These are phyloP conservation scores for Scaptomyza polygonia DNA, from an alignment of 2,888 invertebrate species.

Conservation along the genomic window DNA sequence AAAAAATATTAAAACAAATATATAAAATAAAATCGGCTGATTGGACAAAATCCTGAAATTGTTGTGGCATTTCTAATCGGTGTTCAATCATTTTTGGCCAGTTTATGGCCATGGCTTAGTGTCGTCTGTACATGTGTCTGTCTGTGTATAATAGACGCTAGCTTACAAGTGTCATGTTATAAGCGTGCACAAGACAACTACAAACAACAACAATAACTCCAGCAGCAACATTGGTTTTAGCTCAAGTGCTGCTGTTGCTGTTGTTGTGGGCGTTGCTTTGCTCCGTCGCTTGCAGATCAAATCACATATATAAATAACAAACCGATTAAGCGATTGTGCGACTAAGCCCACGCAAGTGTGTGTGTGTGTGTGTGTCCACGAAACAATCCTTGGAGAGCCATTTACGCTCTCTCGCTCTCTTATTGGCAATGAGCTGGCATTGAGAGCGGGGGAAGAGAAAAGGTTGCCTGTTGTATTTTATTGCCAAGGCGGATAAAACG, in stretches of 20 bases:
- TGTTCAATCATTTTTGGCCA: slow-evolving; percentile 77
- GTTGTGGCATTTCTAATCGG: slow-evolving; percentile 75
- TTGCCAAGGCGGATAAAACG: slow-evolving; percentile 70
- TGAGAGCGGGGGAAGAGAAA: slow-evolving; percentile 1
- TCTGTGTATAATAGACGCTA: slow-evolving; percentile 45
- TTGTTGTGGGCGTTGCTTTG: slow-evolving; percentile 42
- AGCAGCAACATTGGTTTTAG: slow-evolving; percentile 31
- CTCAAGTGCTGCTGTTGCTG: not conserved
- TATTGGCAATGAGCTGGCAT: not conserved
- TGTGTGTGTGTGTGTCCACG: slow-evolving; percentile 39
- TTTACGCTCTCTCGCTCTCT: slow-evolving; percentile 12
- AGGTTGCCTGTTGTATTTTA: slow-evolving; percentile 59
- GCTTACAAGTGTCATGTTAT: slow-evolving; percentile 79
- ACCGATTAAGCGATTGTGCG: slow-evolving; percentile 78
- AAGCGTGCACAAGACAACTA: slow-evolving; percentile 43
- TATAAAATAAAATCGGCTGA: slow-evolving; percentile 28
- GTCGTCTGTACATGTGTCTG: slow-evolving; percentile 24
- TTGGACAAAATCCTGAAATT: slow-evolving; percentile 46
- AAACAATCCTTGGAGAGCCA: slow-evolving; percentile 51
- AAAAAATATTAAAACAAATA: slow-evolving; percentile 7
- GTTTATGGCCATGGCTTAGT: slow-evolving; percentile 72
- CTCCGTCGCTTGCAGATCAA: slow-evolving; percentile 74
- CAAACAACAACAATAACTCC: slow-evolving; percentile 27
- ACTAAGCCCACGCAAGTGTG: slow-evolving; percentile 58
- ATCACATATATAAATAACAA: slow-evolving; percentile 81